A percentile compares a stretch with the other conserved stretches of the same genome.
These are phyloP conservation scores for Nomada fucata DNA, from an alignment of 2,888 invertebrate genomes.

Conservation along the genomic window DNA sequence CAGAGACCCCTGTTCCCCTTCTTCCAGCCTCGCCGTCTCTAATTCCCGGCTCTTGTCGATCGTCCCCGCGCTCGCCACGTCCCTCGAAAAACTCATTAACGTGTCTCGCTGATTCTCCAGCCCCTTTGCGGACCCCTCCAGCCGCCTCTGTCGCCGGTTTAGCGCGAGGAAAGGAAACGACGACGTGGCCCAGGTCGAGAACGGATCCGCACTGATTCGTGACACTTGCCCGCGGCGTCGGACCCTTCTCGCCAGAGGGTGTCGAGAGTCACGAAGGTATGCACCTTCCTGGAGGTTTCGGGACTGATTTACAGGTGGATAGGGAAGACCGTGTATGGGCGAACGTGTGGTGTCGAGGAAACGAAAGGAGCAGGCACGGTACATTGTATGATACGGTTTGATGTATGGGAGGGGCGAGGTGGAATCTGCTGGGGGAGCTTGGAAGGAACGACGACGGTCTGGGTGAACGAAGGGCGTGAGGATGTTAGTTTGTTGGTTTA, in stretches of 20 bases:
- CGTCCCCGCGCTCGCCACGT: constrained; percentile 79
- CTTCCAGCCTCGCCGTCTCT: constrained; percentile 67
- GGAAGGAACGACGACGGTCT: background rate
- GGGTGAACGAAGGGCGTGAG: constrained; percentile 1
- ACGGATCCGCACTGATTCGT: constrained; percentile 31
- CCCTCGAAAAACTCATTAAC: constrained; percentile 83
- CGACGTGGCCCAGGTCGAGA: constrained; percentile 23
- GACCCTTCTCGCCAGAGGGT: background rate
- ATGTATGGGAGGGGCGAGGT: background rate
- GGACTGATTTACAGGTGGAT: background rate
- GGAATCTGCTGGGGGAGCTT: constrained; percentile 10
- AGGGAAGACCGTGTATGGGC: background rate
- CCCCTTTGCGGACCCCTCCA: background rate
- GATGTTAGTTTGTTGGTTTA: constrained; percentile 1
- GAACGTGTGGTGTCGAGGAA: background rate
- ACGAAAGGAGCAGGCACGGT: background rate
- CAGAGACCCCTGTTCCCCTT: constrained; percentile 39
- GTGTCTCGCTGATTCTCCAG: constrained; percentile 72
- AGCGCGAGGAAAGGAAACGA: constrained; percentile 25
- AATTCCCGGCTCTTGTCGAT: constrained; percentile 80
- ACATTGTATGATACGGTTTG: background rate
- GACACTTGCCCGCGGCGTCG: constrained; percentile 4
- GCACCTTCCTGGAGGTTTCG: background rate
- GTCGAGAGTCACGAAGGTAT: background rate
- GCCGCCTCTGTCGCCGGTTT: background rate